Base-by-base conservation (phyloP, 1,140 invertebrate genomes). In the Habropoda laboriosa region DNA sequence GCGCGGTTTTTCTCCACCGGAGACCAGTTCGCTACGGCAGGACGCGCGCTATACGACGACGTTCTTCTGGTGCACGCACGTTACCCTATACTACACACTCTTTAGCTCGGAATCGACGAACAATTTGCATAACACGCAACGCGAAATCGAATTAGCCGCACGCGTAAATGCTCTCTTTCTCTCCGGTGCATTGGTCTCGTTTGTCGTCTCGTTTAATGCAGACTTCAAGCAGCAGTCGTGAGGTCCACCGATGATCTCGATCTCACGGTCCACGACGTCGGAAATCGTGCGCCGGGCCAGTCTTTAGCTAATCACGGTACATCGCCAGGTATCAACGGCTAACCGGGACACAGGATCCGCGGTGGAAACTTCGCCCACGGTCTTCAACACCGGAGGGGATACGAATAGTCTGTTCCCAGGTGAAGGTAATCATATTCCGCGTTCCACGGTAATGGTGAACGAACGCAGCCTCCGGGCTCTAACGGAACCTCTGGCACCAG, bases 371-470 rank as follows among this genome's bases (percentile, higher is more conserved):
- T 82, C 85, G 85, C 85, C 85, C 81, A 86, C 85, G 85, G 81
- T 77, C 2, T 67, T 60, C 70, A 18, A 27, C 24, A 21, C 49
- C 79, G 74, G 57, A 53, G 75, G 53, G 67, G 35, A 67, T 79
- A 70, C 81, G 61, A 71, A 63, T 47, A 73, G 82, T 81, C 63
- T 79, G 84, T 91, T 91, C 87, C 85, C 87, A 90, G 79, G 77
- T 86, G 80, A 88, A 88, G 86, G 81, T 92, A 92, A 91, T 92
- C 91, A 91, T 90, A 93, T 92, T 92, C 91, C 91, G 89, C 89
- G 90, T 92, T 92, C 91, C 90, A 89, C 85, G 89, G 86, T 93
- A 91, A 92, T 93, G 88, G 86, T 86, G 82, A 91, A 88, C 87
- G 88, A 88, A 89, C 74, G 78, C 80, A 86, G 89, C 91, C 90